Evolutionary conservation across 1,140 invertebrate genomes (phyloP), one percentile per base, ranked within the genome.

Genomic region (Hydropsyche tenuis): DNA sequence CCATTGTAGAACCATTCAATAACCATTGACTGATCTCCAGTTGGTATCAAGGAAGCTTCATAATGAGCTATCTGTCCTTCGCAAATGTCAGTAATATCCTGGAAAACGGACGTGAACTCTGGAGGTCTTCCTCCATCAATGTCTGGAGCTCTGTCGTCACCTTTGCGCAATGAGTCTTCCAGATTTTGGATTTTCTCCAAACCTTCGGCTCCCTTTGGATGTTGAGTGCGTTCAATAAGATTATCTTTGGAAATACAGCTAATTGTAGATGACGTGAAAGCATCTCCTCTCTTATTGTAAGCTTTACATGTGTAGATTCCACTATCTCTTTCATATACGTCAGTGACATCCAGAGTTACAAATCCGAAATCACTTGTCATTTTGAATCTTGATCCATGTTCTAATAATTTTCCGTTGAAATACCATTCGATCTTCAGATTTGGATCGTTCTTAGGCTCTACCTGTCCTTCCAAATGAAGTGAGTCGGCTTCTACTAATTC

Each of bases 1-100:
- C 92, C 94, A 82, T 99, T 96, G 79, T 94, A 97, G 87, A 97
- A 97, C 97, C 97, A 99, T 87, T 99, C 96, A 25, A 99, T 94
- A 25, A 92, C 89, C 96, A 99, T 98, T 25, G 92, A 94, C 80
- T 98, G 95, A 82, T 99, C 96, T 22, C 96, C 96, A 64, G 95
- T 92, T 11, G 96, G 96, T 51, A 95, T 92, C 0, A 99, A 86
- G 45, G 94, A 95, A 14, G 95, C 96, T 85, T 98, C 96, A 81
- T 97, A 97, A 80, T 96, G 95, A 79, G 94, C 95, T 78, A 96
- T 92, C 84, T 96, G 94, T 46, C 94, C 94, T 86, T 96, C 95
- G 11, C 89, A 92, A 14, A 96, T 85, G 78, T 95, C 94, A 5
- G 86, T 86, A 56, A 96, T 86, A 78, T 94, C 91, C 78, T 93